A percentile compares a stretch with the other conserved stretches of the same genome.
Evolutionary conservation across 2,113 vertebrate species (phyloP).

Genomic region (Pleuronectes platessa): DNA sequence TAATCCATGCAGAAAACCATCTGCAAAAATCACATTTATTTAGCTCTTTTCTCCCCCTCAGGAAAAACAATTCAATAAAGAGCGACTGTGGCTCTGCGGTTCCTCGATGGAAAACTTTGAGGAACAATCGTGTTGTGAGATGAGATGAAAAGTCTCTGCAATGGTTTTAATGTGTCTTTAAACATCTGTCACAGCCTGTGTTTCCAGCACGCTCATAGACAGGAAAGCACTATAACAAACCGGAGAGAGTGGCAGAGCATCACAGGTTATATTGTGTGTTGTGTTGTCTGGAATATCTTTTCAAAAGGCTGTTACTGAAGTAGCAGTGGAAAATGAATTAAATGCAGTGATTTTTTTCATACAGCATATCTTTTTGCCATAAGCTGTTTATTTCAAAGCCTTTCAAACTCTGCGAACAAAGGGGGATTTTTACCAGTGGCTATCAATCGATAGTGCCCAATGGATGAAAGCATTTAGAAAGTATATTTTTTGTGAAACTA

Average conservation of each 20-base stretch:
- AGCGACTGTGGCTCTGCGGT: background rate
- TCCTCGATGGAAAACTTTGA: slow-evolving; percentile 20
- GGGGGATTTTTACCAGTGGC: slow-evolving; percentile 29
- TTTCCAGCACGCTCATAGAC: slow-evolving; percentile 25
- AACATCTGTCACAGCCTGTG: background rate
- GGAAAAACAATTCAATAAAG: background rate
- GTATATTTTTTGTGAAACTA: background rate
- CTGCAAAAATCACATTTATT: too few species aligned
- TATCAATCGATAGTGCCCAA: slow-evolving; percentile 6
- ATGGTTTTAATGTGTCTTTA: slow-evolving; percentile 21
- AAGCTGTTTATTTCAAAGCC: slow-evolving; percentile 41
- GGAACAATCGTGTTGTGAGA: slow-evolving; percentile 7
- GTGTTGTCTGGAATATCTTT: slow-evolving; percentile 42
- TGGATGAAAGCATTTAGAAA: slow-evolving; percentile 1
- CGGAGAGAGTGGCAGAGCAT: background rate
- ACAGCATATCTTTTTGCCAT: slow-evolving; percentile 30
- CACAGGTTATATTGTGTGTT: slow-evolving; percentile 34
- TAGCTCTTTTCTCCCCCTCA: background rate
- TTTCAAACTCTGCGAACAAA: slow-evolving; percentile 38
- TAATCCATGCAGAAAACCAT: too few species aligned
- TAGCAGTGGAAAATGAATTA: slow-evolving; percentile 52
- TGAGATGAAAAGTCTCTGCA: slow-evolving; percentile 23
- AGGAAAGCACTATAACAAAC: background rate
- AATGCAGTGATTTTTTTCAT: slow-evolving; percentile 42
- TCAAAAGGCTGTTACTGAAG: slow-evolving; percentile 37